Base-by-base conservation (phyloP, 2,888 invertebrate genomes). In the Prenolepis imparis region DNA sequence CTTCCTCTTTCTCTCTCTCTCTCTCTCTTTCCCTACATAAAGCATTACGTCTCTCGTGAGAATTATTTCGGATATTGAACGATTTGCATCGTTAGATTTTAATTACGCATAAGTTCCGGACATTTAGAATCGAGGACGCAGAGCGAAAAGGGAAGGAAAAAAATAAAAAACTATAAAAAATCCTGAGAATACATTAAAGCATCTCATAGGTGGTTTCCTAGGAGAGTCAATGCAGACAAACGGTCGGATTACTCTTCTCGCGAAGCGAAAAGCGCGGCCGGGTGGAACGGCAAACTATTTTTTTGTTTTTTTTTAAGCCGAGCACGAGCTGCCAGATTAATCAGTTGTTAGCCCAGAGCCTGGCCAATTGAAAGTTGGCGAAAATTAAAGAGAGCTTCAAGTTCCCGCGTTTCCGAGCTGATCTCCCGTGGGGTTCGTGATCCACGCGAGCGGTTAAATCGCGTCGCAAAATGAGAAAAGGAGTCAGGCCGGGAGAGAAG, bases 21-120 rank as follows among this genome's bases (percentile, higher is more conserved):
- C 44, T 59, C 8, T 5, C 15, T n/a, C 8, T 48, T 3, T 44
- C 15, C 4, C 12, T 48, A 48, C 5, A 15, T 32, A 32, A n/a
- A 77, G 44, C 44, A 39, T 70, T 80, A 80, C 59, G 44, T 21
- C 59, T 80, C 78, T 80, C 72, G 21, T 44, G 78, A 44, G 78
- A 72, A 80, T n/a, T 80, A 70, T 44, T 44, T 18, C 44, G 70
- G 72, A 78, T 78, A 59, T 68, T 12, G 68, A 36, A 21, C 78
- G 78, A 80, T 70, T 80, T 80, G 78, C 78, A 80, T 80, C 59
- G 78, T 80, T 80, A 80, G 72, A 80, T 80, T 80, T 80, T 80
- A 70, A 80, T 80, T 80, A 80, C 44, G 78, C 21, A 59, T 80
- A 80, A 70, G 57, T 80, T 80, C 59, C 78, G 72, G 44, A 4